These are phyloP conservation scores for Phymastichus coffea DNA, from an alignment of 1,140 invertebrate genomes.

Conservation along the genomic window DNA sequence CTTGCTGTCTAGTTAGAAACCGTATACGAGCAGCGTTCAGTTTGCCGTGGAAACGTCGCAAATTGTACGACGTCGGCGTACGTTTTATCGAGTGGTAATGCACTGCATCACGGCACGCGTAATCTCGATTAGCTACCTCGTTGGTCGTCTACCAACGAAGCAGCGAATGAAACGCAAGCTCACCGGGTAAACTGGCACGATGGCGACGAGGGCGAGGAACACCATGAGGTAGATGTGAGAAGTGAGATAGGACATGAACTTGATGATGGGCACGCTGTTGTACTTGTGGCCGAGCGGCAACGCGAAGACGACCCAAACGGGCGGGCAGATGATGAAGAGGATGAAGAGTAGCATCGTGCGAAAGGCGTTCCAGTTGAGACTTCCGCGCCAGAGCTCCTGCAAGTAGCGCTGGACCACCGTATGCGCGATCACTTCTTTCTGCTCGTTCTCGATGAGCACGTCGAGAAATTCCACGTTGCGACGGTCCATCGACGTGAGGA, in stretches of 20 bases:
- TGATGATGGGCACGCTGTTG: constrained; percentile 96
- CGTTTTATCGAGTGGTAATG: no score
- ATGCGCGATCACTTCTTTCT: constrained; percentile 94
- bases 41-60: no score
- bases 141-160: not conserved
- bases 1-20: no score
- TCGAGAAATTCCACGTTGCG: constrained; percentile 94
- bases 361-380: constrained; percentile 93
- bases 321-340: constrained; percentile 88
- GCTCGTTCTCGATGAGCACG: constrained; percentile 97
- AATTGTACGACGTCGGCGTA: no score
- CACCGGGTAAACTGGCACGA: constrained; percentile 84
- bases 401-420: constrained; percentile 87
- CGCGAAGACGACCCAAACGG: constrained; percentile 95
- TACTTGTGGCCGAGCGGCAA: constrained; percentile 93
- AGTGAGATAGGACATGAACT: constrained; percentile 98
- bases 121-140: no score
- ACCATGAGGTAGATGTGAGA: constrained; percentile 97
- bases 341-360: constrained; percentile 91
- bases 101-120: no score
- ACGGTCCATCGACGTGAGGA: constrained; percentile 88
- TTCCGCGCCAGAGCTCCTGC: constrained; percentile 95
- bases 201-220: constrained; percentile 86
- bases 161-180: no score
- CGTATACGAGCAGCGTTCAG: no score